Percentiles rank a stretch among this genome's conserved stretches.
Evolutionary conservation across 2,113 vertebrate species (phyloP).

Genomic region (Rhinolophus sinicus): DNA sequence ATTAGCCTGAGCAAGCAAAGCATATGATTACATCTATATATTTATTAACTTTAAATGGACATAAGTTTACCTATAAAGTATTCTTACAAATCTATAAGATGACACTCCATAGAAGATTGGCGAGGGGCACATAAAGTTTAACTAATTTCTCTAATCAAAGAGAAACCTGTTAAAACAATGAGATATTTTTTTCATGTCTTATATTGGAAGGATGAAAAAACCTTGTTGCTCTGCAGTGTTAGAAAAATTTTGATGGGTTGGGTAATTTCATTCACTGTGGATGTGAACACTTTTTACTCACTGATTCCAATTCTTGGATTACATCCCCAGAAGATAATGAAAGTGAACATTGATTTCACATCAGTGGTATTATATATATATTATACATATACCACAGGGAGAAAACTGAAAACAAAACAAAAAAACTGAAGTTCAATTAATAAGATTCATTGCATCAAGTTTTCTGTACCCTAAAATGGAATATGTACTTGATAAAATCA

Average conservation of each 20-base stretch:
- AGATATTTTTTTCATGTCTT: not conserved
- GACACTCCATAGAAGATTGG: not conserved
- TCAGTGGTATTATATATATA: not conserved
- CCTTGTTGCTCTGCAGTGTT: not conserved
- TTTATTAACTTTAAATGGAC: not conserved
- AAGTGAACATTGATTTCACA: not conserved
- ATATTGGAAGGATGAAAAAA: not conserved
- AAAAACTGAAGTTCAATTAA: not conserved
- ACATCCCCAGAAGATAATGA: not conserved
- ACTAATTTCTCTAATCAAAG: constrained; percentile 25
- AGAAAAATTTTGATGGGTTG: constrained; percentile 5
- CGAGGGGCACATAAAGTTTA: not conserved
- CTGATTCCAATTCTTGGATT: not conserved
- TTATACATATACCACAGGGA: not conserved
- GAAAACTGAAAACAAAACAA: not conserved
- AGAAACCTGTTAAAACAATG: not conserved
- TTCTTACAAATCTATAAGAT: not conserved
- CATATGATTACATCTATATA: not conserved
- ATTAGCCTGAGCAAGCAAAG: not conserved
- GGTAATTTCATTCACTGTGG: not conserved
- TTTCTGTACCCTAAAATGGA: not conserved
- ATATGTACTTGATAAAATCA: not conserved
- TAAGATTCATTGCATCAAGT: not conserved
- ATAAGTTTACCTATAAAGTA: not conserved
- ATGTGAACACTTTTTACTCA: not conserved